These are phyloP conservation scores for Chaitophorus viminalis DNA, from an alignment of 2,888 invertebrate genomes.

Conservation along the genomic window DNA sequence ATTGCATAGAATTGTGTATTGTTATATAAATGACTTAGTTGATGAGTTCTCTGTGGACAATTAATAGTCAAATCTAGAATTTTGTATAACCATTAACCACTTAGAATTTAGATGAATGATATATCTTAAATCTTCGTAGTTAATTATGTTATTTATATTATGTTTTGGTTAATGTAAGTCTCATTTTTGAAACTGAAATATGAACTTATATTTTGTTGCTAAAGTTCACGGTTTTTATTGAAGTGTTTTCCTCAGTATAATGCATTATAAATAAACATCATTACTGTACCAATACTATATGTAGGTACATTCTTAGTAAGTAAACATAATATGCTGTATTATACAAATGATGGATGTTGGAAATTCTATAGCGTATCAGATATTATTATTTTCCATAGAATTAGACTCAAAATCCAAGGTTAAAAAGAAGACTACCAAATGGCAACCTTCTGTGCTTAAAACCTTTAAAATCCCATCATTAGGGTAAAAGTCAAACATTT, in stretches of 20 bases:
- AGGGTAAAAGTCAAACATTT: conserved; percentile 1
- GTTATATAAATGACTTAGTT: no score
- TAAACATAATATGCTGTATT: conserved; percentile 6
- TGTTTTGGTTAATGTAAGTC: no score
- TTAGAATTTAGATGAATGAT: no score
- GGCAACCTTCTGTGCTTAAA: conserved; percentile 4
- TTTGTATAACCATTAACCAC: no score
- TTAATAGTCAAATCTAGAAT: no score
- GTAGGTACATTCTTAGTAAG: not conserved
- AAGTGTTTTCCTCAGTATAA: not conserved
- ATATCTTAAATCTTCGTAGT: no score
- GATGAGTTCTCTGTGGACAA: no score
- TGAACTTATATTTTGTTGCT: not conserved
- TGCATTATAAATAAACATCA: not conserved
- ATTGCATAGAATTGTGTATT: no score
- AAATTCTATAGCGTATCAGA: not conserved
- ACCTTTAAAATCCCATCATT: conserved; percentile 22
- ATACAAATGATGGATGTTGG: conserved; percentile 33
- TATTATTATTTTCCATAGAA: conserved; percentile 32
- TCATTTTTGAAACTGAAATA: no score
- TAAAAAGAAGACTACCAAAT: conserved; percentile 40
- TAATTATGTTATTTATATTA: no score
- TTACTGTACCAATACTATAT: not conserved
- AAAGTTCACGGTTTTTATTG: not conserved
- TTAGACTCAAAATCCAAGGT: conserved; percentile 34